Percentiles rank a stretch among this genome's conserved stretches.
Conservation (phyloP, 2,888 invertebrate species). For the Sesia bembeciformis region DNA sequence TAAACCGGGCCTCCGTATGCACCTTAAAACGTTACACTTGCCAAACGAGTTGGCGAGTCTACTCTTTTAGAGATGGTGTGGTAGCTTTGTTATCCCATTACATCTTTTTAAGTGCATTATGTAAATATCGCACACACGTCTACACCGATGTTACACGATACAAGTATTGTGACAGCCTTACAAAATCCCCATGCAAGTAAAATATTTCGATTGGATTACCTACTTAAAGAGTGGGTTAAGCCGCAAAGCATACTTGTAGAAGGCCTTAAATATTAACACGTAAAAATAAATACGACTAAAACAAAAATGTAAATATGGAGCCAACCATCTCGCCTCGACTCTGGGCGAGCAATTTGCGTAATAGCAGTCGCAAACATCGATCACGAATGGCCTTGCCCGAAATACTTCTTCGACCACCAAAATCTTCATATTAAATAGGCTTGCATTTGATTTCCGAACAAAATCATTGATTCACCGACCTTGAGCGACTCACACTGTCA, state of each 20-base stretch:
- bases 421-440: no score
- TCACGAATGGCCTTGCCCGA: constrained; percentile 61
- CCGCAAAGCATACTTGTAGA: constrained; percentile 16
- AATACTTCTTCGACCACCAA: constrained; percentile 38
- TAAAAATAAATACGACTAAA: constrained; percentile 50
- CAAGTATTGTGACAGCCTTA: not conserved
- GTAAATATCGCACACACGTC: no score
- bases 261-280: constrained; percentile 43
- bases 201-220: not conserved
- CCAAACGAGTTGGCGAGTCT: no score
- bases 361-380: constrained; percentile 43
- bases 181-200: not conserved
- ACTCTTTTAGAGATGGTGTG: no score
- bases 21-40: no score
- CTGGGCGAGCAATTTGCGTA: constrained; percentile 38
- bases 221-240: not conserved
- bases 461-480: no score
- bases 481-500: no score
- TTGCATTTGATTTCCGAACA: no score
- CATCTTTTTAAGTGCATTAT: no score
- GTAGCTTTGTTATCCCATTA: no score
- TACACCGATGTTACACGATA: no score
- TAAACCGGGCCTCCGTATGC: no score
- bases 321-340: constrained; percentile 16
- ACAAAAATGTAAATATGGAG: constrained; percentile 38